Evolutionary conservation across 2,888 invertebrate species (phyloP).

Genomic region (Hipparchia semele): DNA sequence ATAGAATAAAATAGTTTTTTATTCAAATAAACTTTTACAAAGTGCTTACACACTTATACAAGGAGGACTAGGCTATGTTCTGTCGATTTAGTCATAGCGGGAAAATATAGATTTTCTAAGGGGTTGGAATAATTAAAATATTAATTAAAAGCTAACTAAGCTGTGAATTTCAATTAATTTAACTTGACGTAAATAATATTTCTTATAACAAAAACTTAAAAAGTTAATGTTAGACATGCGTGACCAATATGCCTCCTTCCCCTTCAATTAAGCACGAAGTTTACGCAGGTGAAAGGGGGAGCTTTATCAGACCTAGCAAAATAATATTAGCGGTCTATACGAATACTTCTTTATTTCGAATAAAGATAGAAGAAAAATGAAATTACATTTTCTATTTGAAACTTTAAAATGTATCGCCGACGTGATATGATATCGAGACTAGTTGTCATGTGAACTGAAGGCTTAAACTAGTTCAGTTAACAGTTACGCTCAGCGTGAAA

Average conservation of each 20-base stretch:
- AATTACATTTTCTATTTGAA: conserved; percentile 8
- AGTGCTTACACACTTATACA: too few relatives aligned
- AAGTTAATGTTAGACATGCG: not conserved
- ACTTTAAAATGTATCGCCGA: conserved; percentile 6
- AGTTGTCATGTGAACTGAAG: conserved; percentile 24
- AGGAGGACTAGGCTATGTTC: too few relatives aligned
- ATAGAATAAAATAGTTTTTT: too few relatives aligned
- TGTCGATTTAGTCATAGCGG: too few relatives aligned
- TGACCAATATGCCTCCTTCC: conserved; percentile 3
- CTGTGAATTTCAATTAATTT: not conserved
- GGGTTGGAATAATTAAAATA: not conserved
- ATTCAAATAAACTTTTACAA: too few relatives aligned
- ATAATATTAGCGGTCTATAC: not conserved
- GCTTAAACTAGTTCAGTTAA: conserved; percentile 23
- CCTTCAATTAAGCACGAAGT: conserved; percentile 5
- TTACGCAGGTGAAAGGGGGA: not conserved
- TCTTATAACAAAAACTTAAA: not conserved
- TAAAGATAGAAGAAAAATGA: not conserved
- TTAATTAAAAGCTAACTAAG: not conserved
- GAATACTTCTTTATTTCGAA: not conserved
- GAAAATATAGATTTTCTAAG: too few relatives aligned
- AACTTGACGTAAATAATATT: not conserved
- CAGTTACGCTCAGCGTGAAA: conserved; percentile 26
- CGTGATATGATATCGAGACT: conserved; percentile 22
- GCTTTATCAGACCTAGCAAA: conserved; percentile 1